Evolutionary conservation across 2,113 vertebrate genomes (phyloP).

Genomic region (Boulengeromyrus knoepffleri): DNA sequence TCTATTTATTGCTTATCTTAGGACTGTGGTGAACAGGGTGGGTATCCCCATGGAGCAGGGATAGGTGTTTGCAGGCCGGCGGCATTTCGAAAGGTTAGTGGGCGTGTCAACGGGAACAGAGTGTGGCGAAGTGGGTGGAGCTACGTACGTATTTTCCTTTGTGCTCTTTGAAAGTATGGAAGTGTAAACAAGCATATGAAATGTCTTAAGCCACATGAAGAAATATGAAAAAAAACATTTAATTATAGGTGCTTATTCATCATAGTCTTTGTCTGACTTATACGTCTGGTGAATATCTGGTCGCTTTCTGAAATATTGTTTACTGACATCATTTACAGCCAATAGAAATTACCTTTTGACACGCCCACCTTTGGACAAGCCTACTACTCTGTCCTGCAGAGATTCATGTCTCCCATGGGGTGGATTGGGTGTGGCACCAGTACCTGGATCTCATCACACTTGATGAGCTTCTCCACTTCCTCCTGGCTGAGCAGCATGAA

Average conservation of each 20-base stretch:
- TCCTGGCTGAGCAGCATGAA: slow-evolving; percentile 92
- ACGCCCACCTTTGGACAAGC: too few species aligned
- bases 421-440: background rate
- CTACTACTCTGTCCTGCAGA: background rate
- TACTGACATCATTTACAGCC: background rate
- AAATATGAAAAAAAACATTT: background rate
- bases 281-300: background rate
- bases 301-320: background rate
- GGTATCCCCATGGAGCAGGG: background rate
- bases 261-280: background rate
- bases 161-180: background rate
- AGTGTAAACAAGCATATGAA: background rate
- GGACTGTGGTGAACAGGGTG: too few species aligned
- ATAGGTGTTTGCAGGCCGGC: background rate
- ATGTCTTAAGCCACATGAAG: background rate
- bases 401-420: background rate
- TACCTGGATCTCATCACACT: slow-evolving; percentile 98
- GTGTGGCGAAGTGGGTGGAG: background rate
- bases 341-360: background rate
- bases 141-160: background rate
- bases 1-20: background rate
- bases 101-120: background rate
- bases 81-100: background rate
- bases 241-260: background rate
- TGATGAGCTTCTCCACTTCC: slow-evolving; percentile 95